Base-by-base conservation (phyloP, 2,888 invertebrate species). In the Dorcus parallelipipedus region DNA sequence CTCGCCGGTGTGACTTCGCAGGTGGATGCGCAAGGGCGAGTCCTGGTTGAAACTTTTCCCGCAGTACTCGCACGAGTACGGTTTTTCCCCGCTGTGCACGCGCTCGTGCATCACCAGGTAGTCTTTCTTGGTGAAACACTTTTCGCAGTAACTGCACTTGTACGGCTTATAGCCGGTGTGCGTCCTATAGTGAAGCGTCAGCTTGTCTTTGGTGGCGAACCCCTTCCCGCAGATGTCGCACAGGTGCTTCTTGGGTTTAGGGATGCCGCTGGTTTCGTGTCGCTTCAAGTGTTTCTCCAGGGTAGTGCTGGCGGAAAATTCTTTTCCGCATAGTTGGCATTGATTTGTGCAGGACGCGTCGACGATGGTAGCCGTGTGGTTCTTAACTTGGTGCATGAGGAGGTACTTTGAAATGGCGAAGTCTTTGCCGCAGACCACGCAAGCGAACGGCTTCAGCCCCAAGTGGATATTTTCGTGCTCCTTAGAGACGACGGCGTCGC, bases 31-130 rank as follows among this genome's bases (percentile, higher is more conserved):
- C 56, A 86, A 79, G 45, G 85, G 84, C 61, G 84, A 83, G 6
- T 83, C 79, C 75, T 85, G 85, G 53, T 81, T 82, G 77, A 85
- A 85, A 40, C 82, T 82, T 73, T 85, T 85, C n/a, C 83, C 83
- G 74, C 86, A 86, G 71, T 81, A 80, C 61, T 81, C 77, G 73
- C 86, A 86, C 59, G 81, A 80, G 75, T 84, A 83, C 40, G 86
- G 86, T 73, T 83, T 84, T 74, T 85, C 85, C 47, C 85, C 85
- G 64, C 82, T 82, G 76, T 85, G 85, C 71, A 82, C 83, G 72
- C 85, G 76, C 72, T 83, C 81, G 73, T 86, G 86, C 60, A 84
- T 83, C 65, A 83, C 82, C 56, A 85, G 79, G 49, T 84, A 84
- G 62, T 83, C 83, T 9, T 82, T 79, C 76, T 84, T 84, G 50